Conservation (phyloP, 1,140 invertebrate species). For the Sesamia nonagrioides region DNA sequence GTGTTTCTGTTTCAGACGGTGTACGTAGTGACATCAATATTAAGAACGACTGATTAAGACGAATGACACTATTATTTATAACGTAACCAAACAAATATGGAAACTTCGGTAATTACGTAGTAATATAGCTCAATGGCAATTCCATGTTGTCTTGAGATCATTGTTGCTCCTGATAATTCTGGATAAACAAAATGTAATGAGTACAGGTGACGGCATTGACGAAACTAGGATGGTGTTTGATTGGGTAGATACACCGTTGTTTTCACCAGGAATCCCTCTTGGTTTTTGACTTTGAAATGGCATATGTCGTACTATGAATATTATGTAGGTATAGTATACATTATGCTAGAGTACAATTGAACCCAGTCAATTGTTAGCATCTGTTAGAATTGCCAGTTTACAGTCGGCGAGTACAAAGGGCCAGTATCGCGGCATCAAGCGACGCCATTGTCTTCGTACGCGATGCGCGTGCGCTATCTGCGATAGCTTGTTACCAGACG, state of each 20-base stretch:
- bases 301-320: not conserved
- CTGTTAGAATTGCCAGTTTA: slow-evolving; percentile 42
- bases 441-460: slow-evolving; percentile 53
- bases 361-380: slow-evolving; percentile 37
- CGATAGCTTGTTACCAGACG: slow-evolving; percentile 58
- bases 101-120: not conserved
- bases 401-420: slow-evolving; percentile 48
- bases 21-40: not conserved
- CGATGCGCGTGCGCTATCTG: slow-evolving; percentile 72
- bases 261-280: no score
- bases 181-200: not conserved
- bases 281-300: not conserved
- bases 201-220: no score
- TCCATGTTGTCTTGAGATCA: not conserved
- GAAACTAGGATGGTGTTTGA: not conserved
- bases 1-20: not conserved
- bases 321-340: not conserved
- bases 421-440: slow-evolving; percentile 48
- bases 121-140: no score
- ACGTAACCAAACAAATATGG: not conserved
- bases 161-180: slow-evolving; percentile 4
- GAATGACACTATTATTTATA: not conserved
- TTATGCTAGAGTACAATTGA: slow-evolving; percentile 41
- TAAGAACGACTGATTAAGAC: not conserved
- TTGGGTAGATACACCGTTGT: no score